Conservation (phyloP, 2,797 vertebrate genomes). For the Notolepis coatsorum region DNA sequence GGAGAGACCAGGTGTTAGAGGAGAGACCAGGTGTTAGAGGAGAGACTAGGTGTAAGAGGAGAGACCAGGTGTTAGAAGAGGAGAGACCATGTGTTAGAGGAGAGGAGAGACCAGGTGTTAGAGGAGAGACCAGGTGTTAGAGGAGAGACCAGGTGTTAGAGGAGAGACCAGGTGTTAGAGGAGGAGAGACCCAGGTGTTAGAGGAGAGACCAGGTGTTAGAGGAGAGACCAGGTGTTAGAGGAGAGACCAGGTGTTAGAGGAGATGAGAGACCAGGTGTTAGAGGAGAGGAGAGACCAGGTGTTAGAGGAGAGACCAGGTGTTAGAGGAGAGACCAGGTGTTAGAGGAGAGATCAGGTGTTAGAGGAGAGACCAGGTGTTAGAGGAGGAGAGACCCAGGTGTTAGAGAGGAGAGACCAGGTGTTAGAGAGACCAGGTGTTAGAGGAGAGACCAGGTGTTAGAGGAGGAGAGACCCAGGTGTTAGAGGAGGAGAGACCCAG, state of each 20-base stretch:
- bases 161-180: slow-evolving; percentile 15
- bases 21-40: slow-evolving; percentile 13
- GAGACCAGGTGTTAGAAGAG: slow-evolving; percentile 22
- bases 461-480: slow-evolving; percentile 30
- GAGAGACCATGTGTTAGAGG: too few relatives aligned
- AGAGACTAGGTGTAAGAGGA: slow-evolving; percentile 21
- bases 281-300: slow-evolving; percentile 3
- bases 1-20: slow-evolving; percentile 24
- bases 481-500: slow-evolving; percentile 26
- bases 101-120: slow-evolving; percentile 24
- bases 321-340: slow-evolving; percentile 5
- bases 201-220: slow-evolving; percentile 22
- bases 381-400: slow-evolving; percentile 32
- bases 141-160: slow-evolving; percentile 22
- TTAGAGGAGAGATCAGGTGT: slow-evolving; percentile 25
- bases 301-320: slow-evolving; percentile 26
- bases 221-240: slow-evolving; percentile 9
- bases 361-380: slow-evolving; percentile 12
- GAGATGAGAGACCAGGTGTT: slow-evolving; percentile 23
- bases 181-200: slow-evolving; percentile 32
- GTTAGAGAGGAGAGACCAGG: too few relatives aligned
- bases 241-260: too few relatives aligned
- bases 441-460: slow-evolving; percentile 15
- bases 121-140: slow-evolving; percentile 11
- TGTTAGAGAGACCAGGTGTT: slow-evolving; percentile 24